These are phyloP conservation scores for Mylabris phalerata DNA, from an alignment of 1,140 invertebrate genomes.

Conservation along the genomic window DNA sequence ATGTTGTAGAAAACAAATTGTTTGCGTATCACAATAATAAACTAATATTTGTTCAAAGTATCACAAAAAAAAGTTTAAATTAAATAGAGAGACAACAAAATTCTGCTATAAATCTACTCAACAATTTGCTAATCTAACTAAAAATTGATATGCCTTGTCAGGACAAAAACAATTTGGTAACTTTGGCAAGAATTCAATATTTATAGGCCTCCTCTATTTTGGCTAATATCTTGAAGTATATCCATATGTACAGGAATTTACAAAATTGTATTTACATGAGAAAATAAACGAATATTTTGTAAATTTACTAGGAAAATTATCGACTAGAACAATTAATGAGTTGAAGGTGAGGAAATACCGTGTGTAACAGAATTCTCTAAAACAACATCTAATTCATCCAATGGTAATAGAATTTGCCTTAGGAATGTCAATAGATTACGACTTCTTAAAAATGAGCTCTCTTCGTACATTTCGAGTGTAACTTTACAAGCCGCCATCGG, in stretches of 20 bases:
- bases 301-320: slow-evolving; percentile 3
- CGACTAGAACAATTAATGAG: slow-evolving; percentile 15
- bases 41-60: too few species aligned
- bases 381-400: slow-evolving; percentile 88
- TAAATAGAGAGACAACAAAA: too few species aligned
- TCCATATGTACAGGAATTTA: slow-evolving; percentile 2
- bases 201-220: slow-evolving; percentile 2
- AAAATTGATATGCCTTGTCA: too few species aligned
- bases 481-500: slow-evolving; percentile 80
- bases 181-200: slow-evolving; percentile 11
- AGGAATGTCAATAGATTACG: slow-evolving; percentile 79
- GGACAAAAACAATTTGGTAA: background rate
- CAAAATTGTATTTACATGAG: slow-evolving; percentile 4
- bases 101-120: too few species aligned
- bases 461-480: slow-evolving; percentile 91
- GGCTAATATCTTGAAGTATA: slow-evolving; percentile 4
- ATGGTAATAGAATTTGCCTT: slow-evolving; percentile 82
- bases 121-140: too few species aligned
- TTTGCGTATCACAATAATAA: too few species aligned
- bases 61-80: too few species aligned
- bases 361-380: slow-evolving; percentile 92
- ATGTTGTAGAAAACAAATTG: too few species aligned
- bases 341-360: slow-evolving; percentile 63
- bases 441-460: slow-evolving; percentile 87
- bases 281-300: too few species aligned